phyloP scores from a whole-genome alignment of 1,140 invertebrate genomes.

The Andrena cerasifolii region DNA sequence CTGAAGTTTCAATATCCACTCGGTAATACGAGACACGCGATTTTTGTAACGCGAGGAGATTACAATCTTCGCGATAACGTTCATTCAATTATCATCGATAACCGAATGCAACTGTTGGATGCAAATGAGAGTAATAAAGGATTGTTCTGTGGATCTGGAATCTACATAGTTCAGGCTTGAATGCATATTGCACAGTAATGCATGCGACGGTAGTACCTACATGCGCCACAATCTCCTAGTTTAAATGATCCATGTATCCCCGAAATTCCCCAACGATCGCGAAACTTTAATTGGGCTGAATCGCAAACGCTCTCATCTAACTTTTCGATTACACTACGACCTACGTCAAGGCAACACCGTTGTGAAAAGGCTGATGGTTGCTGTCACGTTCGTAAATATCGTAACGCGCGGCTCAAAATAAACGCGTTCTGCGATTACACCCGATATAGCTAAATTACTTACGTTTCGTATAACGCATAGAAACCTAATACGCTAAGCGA shows the following conservation, averaged over 20 bases:
- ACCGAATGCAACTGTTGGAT: no score
- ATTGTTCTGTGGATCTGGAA: neutral
- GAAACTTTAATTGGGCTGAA: neutral
- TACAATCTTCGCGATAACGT: no score
- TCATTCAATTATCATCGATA: no score
- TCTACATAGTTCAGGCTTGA: no score
- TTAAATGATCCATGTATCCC: neutral
- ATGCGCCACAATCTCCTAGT: neutral
- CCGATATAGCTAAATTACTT: constrained; percentile 31
- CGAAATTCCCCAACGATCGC: neutral
- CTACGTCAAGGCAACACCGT: no score
- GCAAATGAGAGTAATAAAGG: no score
- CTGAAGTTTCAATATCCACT: no score
- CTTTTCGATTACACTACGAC: neutral
- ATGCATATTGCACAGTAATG: neutral
- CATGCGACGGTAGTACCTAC: no score
- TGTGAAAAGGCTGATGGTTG: neutral
- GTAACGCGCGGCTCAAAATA: neutral
- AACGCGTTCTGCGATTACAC: constrained; percentile 17
- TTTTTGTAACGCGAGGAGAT: no score
- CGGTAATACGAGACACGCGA: no score
- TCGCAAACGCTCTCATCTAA: neutral
- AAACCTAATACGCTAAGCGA: constrained; percentile 33
- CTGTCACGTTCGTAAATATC: neutral
- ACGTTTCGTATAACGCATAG: constrained; percentile 31